Conservation (phyloP, 2,888 invertebrate species). For the Pemphredon lugubris region DNA sequence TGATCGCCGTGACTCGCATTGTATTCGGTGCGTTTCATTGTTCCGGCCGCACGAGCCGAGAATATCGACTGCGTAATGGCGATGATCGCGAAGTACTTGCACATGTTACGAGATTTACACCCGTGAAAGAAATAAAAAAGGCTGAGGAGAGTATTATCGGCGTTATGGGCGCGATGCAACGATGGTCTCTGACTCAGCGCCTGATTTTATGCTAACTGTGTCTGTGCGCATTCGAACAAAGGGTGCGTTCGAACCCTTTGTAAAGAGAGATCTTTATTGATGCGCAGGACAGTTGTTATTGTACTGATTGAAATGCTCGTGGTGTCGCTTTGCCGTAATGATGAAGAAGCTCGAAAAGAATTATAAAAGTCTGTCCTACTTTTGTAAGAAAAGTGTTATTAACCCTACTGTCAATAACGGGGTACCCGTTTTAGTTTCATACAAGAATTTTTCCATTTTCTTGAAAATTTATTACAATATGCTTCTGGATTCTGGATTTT, state of each 20-base stretch:
- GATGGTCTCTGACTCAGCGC: constrained; percentile 40
- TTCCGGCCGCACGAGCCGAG: constrained; percentile 51
- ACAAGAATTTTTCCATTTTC: too few species aligned
- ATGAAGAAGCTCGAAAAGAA: too few species aligned
- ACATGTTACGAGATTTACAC: not conserved
- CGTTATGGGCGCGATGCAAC: constrained; percentile 6
- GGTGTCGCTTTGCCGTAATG: too few species aligned
- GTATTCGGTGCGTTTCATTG: constrained; percentile 55
- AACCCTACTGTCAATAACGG: too few species aligned
- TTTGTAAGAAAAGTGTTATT: too few species aligned
- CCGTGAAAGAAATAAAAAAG: constrained; percentile 8
- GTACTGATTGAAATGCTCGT: constrained; percentile 8
- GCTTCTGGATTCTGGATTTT: too few species aligned
- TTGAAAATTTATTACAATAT: too few species aligned
- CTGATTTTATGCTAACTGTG: constrained; percentile 17
- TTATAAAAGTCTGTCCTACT: too few species aligned
- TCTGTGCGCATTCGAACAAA: constrained; percentile 26
- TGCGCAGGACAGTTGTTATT: constrained; percentile 7
- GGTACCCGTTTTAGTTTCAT: too few species aligned
- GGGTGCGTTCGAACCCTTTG: constrained; percentile 18
- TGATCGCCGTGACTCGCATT: constrained; percentile 63
- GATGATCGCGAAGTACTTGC: constrained; percentile 20
- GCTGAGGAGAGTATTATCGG: not conserved
- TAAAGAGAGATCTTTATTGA: not conserved
- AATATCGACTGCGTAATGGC: constrained; percentile 37